phyloP scores from a whole-genome alignment of 2,113 vertebrate species.

The Rhinoderma darwinii region DNA sequence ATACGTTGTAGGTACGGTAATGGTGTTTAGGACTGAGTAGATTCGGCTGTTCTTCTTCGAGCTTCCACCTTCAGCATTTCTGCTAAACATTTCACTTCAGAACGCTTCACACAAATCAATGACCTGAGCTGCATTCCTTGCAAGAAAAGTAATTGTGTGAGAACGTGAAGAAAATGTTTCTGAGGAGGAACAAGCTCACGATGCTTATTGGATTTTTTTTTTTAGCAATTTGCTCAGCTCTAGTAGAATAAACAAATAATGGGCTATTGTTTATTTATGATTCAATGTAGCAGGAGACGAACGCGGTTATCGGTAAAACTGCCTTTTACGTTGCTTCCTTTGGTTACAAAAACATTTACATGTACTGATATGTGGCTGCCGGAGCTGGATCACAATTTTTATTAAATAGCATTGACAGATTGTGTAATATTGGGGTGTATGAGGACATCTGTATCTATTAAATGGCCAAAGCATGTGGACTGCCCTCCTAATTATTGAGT shows the following conservation, averaged over 20 bases:
- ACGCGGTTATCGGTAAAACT: background rate
- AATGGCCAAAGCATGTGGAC: too few species aligned
- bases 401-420: too few species aligned
- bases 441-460: too few species aligned
- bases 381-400: background rate
- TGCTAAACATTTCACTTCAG: background rate
- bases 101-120: slow-evolving; percentile 25
- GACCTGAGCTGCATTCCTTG: slow-evolving; percentile 14
- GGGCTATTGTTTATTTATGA: slow-evolving; percentile 39
- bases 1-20: background rate
- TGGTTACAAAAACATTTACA: background rate
- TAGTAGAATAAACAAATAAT: slow-evolving; percentile 26
- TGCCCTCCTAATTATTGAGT: too few species aligned
- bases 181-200: background rate
- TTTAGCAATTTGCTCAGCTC: slow-evolving; percentile 13
- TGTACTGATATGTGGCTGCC: background rate
- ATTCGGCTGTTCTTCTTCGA: background rate
- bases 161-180: slow-evolving; percentile 19
- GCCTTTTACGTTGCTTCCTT: background rate
- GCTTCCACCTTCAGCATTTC: slow-evolving; percentile 19
- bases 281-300: background rate
- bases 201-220: slow-evolving; percentile 34
- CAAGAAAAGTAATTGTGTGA: slow-evolving; percentile 29
- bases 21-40: background rate
- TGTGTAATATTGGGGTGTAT: too few species aligned